phyloP scores from a whole-genome alignment of 2,113 vertebrate species.

The Pterocles gutturalis region DNA sequence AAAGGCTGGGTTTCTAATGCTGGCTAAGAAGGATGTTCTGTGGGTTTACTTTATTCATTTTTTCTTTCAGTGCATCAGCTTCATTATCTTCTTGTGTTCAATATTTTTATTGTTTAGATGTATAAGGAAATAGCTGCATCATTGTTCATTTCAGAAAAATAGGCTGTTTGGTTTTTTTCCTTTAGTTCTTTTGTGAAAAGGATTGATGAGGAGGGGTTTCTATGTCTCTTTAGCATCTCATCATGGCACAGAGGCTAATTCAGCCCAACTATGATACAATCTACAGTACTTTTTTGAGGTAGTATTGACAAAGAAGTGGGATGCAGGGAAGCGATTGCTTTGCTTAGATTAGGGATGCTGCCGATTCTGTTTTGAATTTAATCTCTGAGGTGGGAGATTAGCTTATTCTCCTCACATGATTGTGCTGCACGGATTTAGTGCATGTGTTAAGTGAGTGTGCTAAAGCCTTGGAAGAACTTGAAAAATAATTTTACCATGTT shows the following conservation, averaged over 20 bases:
- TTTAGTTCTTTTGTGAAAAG: not conserved
- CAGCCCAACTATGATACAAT: not conserved
- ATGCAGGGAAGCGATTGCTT: not conserved
- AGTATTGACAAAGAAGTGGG: not conserved
- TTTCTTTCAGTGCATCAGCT: not conserved
- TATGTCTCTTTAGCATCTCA: not conserved
- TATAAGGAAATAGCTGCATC: not conserved
- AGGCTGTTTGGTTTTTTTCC: not conserved
- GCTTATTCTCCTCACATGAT: not conserved
- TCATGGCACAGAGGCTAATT: not conserved
- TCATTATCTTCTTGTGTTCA: rapidly evolving
- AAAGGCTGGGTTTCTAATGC: not conserved
- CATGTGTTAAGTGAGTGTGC: not conserved
- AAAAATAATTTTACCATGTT: not conserved
- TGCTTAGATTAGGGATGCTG: slow-evolving; percentile 34
- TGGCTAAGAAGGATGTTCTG: not conserved
- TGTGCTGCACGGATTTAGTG: not conserved
- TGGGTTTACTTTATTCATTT: not conserved
- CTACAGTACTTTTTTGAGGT: not conserved
- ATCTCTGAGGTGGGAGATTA: not conserved
- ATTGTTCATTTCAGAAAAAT: slow-evolving; percentile 1
- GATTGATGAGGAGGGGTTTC: not conserved
- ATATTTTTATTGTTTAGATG: not conserved
- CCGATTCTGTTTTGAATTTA: slow-evolving; percentile 7
- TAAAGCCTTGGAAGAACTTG: not conserved